These are phyloP conservation scores for Nibea coibor DNA, from an alignment of 2,113 vertebrate genomes.

Conservation along the genomic window DNA sequence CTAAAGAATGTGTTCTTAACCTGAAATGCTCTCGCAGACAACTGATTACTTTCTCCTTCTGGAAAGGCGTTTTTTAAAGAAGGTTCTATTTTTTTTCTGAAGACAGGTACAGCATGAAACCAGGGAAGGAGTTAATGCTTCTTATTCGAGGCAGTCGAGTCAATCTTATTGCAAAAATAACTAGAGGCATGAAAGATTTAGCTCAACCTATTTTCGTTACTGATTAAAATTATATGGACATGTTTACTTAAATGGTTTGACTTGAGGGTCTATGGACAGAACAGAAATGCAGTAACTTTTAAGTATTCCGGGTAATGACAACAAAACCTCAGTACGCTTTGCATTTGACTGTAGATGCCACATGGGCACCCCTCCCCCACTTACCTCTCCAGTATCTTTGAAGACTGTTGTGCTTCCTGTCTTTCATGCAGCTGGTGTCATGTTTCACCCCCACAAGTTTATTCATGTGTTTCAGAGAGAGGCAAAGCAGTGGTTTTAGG, in stretches of 20 bases:
- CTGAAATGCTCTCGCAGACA: slow-evolving; percentile 26
- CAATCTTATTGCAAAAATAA: slow-evolving; percentile 52
- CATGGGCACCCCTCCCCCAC: slow-evolving; percentile 56
- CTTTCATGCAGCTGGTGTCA: slow-evolving; percentile 66
- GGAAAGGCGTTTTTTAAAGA: slow-evolving; percentile 16
- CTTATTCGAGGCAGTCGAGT: slow-evolving; percentile 64
- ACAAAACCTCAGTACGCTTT: slow-evolving; percentile 75
- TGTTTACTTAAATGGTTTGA: slow-evolving; percentile 39
- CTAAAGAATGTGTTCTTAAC: slow-evolving; percentile 35
- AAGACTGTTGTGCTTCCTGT: slow-evolving; percentile 78
- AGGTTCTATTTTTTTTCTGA: slow-evolving; percentile 42
- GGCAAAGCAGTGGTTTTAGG: slow-evolving; percentile 54
- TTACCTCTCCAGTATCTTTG: slow-evolving; percentile 67
- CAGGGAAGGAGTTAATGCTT: slow-evolving; percentile 44
- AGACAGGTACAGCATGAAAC: slow-evolving; percentile 41
- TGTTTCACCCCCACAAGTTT: slow-evolving; percentile 66
- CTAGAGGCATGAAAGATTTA: slow-evolving; percentile 19
- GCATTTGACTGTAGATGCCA: slow-evolving; percentile 71
- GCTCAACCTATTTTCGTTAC: slow-evolving; percentile 40
- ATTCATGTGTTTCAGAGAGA: slow-evolving; percentile 45
- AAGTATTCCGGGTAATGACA: slow-evolving; percentile 71
- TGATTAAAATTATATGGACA: slow-evolving; percentile 14
- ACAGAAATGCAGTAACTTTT: slow-evolving; percentile 71
- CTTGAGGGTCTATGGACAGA: slow-evolving; percentile 29
- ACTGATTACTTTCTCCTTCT: slow-evolving; percentile 42